A percentile compares a stretch with the other conserved stretches of the same genome.
These are phyloP conservation scores for Podabrus alpinus DNA, from an alignment of 2,888 invertebrate species.

Conservation along the genomic window DNA sequence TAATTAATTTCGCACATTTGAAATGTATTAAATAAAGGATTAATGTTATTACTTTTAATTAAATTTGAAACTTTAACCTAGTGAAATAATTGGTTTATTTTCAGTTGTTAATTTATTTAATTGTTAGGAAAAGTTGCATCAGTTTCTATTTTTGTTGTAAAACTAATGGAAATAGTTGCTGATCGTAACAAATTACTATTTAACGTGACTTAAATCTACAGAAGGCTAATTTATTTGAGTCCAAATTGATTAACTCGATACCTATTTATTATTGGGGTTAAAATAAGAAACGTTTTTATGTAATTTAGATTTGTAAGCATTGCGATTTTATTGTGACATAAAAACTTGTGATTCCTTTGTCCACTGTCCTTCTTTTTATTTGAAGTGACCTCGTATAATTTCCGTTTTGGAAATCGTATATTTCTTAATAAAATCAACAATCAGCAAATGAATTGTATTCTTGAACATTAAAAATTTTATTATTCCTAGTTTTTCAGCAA, in stretches of 20 bases:
- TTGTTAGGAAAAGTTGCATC: neutral
- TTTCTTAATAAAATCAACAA: neutral
- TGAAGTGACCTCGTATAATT: neutral
- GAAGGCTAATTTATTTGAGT: constrained; percentile 5
- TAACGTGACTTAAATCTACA: constrained; percentile 12
- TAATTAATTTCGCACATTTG: neutral
- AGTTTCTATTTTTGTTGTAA: neutral
- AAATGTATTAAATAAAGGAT: neutral
- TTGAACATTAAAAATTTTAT: neutral
- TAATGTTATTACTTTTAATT: no score
- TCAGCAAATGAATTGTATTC: neutral
- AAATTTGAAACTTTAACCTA: no score
- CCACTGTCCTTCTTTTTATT: neutral
- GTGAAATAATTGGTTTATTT: no score
- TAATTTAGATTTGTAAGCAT: neutral
- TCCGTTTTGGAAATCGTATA: neutral
- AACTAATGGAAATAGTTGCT: neutral
- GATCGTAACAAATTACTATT: constrained; percentile 10
- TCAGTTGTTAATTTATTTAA: no score
- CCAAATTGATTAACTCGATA: constrained; percentile 7
- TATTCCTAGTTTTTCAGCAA: neutral
- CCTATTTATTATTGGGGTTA: neutral
- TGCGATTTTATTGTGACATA: neutral
- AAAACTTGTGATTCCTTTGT: neutral
- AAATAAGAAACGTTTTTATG: neutral